phyloP scores from a whole-genome alignment of 2,797 vertebrate species.

The Pteronotus mesoamericanus region DNA sequence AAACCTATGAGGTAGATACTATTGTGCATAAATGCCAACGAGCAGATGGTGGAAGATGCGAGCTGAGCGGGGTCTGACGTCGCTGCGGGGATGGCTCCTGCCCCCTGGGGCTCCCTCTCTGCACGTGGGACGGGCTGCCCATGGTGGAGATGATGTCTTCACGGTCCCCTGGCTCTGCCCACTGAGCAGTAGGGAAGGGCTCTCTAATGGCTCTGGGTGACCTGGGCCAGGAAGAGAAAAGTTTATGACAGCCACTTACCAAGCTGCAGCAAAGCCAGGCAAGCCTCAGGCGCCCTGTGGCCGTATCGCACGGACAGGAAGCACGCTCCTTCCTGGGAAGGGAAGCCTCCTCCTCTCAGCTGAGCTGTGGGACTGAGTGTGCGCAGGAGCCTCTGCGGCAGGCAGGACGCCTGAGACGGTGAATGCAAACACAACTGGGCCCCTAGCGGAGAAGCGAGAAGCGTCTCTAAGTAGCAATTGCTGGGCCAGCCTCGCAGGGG shows the following conservation, averaged over 20 bases:
- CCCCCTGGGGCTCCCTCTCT: not conserved
- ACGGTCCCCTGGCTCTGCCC: not conserved
- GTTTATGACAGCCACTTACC: not conserved
- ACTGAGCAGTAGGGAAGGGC: not conserved
- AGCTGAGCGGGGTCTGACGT: fast-evolving
- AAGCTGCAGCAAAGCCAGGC: not conserved
- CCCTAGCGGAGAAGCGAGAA: not conserved
- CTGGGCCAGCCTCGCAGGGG: not conserved
- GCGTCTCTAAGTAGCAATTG: constrained; percentile 52
- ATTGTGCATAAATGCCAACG: not conserved
- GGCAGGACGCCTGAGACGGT: constrained; percentile 49
- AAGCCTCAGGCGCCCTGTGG: constrained; percentile 43
- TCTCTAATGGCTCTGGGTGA: not conserved
- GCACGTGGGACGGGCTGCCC: not conserved
- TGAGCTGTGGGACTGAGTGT: not conserved
- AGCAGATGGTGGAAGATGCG: not conserved
- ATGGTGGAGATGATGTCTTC: not conserved
- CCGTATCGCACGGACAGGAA: constrained; percentile 50
- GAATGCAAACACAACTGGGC: constrained; percentile 44
- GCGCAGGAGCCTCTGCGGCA: constrained; percentile 9
- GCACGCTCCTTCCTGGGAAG: constrained; percentile 72
- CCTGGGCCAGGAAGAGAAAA: not conserved
- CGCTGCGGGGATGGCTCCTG: fast-evolving
- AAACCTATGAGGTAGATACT: not conserved
- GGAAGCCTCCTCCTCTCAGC: not conserved